Conservation (phyloP, 2,113 vertebrate genomes). For the Aegotheles bennettii region DNA sequence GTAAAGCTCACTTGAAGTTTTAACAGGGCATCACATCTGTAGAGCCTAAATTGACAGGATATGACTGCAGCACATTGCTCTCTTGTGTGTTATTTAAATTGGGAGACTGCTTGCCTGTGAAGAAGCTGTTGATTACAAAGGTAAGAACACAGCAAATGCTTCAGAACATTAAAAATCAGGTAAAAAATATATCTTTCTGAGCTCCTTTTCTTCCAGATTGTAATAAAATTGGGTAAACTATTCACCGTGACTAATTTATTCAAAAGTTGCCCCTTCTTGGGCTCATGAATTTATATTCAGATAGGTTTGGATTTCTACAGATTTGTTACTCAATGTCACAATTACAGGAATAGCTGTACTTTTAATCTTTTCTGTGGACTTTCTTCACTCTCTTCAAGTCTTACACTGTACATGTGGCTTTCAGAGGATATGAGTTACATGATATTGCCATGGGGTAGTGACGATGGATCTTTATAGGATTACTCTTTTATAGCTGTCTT, state of each 20-base stretch:
- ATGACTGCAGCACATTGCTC: background rate
- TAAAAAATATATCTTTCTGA: background rate
- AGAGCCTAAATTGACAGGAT: background rate
- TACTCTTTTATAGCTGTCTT: background rate
- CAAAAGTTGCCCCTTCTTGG: background rate
- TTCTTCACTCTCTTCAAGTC: background rate
- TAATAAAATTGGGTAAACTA: slow-evolving; percentile 25
- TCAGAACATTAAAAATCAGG: slow-evolving; percentile 20
- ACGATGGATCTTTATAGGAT: background rate
- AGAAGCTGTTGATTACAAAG: background rate
- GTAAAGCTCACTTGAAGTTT: background rate
- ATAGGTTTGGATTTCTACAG: background rate
- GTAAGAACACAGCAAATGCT: background rate
- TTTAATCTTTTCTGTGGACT: background rate
- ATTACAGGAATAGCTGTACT: background rate
- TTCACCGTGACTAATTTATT: slow-evolving; percentile 33
- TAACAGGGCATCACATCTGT: background rate
- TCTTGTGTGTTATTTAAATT: background rate
- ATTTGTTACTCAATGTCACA: background rate
- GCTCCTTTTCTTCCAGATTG: background rate
- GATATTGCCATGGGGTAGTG: background rate
- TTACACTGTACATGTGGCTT: background rate
- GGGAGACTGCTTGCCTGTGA: background rate
- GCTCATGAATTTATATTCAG: slow-evolving; percentile 31
- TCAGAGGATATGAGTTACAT: background rate